Conservation (phyloP, 2,888 invertebrate genomes). For the Drosophila pseudotalamancana region DNA sequence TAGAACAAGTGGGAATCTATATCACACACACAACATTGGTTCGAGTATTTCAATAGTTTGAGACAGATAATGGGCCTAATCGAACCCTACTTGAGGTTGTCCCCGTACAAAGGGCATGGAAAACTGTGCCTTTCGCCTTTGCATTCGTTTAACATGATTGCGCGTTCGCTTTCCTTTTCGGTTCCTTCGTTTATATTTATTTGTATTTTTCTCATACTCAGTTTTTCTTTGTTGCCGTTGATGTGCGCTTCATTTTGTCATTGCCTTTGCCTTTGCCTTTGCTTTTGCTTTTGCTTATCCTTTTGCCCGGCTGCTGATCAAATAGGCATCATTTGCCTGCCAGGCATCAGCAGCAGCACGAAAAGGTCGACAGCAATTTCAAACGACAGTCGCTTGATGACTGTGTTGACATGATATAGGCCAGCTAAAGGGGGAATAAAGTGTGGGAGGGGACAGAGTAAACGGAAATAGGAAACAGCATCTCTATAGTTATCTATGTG, state of each 20-base stretch:
- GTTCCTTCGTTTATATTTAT: slow-evolving; percentile 34
- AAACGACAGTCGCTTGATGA: slow-evolving; percentile 78
- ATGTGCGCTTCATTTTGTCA: slow-evolving; percentile 53
- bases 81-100: not conserved
- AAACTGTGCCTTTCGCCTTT: slow-evolving; percentile 35
- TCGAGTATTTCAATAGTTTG: not conserved
- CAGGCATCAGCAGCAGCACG: slow-evolving; percentile 55
- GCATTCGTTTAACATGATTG: slow-evolving; percentile 60
- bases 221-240: slow-evolving; percentile 29
- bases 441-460: not conserved
- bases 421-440: slow-evolving; percentile 5
- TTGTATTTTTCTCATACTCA: not conserved
- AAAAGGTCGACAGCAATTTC: slow-evolving; percentile 77
- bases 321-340: slow-evolving; percentile 79
- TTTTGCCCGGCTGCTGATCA: slow-evolving; percentile 74
- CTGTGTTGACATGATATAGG: slow-evolving; percentile 71
- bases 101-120: slow-evolving; percentile 16
- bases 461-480: slow-evolving; percentile 22
- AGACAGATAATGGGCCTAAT: not conserved
- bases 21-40: not conserved
- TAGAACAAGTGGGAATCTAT: too few species aligned
- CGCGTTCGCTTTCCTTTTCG: slow-evolving; percentile 26
- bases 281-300: too few species aligned
- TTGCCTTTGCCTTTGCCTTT: too few species aligned
- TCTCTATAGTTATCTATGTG: slow-evolving; percentile 33